These are phyloP conservation scores for Digitonthophagus gazella DNA, from an alignment of 2,888 invertebrate species.

Conservation along the genomic window DNA sequence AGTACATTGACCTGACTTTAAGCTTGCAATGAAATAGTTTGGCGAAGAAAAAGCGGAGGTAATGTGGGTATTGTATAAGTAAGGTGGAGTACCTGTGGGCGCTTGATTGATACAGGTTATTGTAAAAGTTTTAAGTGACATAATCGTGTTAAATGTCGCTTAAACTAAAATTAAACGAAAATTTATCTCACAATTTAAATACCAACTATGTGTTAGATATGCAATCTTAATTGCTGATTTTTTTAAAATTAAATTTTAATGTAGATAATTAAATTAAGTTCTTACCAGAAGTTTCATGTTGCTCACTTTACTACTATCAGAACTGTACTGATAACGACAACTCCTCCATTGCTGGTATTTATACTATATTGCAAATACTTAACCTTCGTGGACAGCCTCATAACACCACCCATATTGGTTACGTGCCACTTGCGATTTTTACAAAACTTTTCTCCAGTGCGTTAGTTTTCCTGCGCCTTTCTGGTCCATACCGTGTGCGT, in stretches of 20 bases:
- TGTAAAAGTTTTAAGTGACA: background rate
- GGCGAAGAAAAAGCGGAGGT: background rate
- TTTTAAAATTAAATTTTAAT: background rate
- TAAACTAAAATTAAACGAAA: no score
- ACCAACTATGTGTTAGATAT: no score
- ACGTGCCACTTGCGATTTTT: constrained; percentile 1
- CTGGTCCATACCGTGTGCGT: background rate
- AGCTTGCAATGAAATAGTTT: background rate
- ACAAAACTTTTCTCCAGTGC: background rate
- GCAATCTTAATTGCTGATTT: no score
- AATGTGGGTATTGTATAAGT: background rate
- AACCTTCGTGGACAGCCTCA: background rate
- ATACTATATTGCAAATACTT: constrained; percentile 2
- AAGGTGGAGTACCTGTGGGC: background rate
- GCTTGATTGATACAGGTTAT: background rate
- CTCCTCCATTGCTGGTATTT: constrained; percentile 1
- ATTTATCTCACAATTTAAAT: no score
- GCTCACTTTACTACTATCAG: background rate
- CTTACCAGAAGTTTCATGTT: constrained; percentile 19
- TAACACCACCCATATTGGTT: constrained; percentile 11
- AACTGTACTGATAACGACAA: constrained; percentile 9
- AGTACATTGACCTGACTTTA: background rate
- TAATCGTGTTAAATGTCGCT: background rate
- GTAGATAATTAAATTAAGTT: background rate
- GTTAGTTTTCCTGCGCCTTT: background rate